phyloP scores from a whole-genome alignment of 2,797 vertebrate species.

The Bradypus variegatus region DNA sequence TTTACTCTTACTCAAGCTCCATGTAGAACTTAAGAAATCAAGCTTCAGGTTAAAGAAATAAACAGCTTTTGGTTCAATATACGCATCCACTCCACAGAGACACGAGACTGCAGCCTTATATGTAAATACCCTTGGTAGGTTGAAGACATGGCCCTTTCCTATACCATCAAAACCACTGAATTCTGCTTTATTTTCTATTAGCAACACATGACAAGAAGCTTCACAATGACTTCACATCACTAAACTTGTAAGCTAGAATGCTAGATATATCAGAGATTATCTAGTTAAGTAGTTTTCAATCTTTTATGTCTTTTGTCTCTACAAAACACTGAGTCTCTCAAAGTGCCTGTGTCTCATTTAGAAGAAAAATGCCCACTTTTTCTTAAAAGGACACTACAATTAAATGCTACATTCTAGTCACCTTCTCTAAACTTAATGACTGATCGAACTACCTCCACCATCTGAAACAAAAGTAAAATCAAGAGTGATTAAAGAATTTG shows the following conservation, averaged over 20 bases:
- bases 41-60: neutral
- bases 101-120: neutral
- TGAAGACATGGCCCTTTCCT: neutral
- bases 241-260: neutral
- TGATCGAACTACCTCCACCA: neutral
- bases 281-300: neutral
- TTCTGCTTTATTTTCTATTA: neutral
- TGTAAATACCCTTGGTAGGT: neutral
- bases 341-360: neutral
- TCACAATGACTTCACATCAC: neutral
- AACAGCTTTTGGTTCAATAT: neutral
- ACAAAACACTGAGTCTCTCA: neutral
- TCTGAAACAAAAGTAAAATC: constrained; percentile 8
- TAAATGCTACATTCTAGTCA: neutral
- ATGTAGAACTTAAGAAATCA: neutral
- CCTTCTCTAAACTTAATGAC: neutral
- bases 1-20: neutral
- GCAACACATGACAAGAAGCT: neutral
- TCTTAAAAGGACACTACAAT: neutral
- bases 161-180: neutral
- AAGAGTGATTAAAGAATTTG: constrained; percentile 3
- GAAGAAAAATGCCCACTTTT: constrained; percentile 1
- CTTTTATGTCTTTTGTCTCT: neutral
- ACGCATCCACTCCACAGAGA: neutral
- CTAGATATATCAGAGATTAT: neutral